phyloP scores from a whole-genome alignment of 2,888 invertebrate species.

The Xylophagus ater region DNA sequence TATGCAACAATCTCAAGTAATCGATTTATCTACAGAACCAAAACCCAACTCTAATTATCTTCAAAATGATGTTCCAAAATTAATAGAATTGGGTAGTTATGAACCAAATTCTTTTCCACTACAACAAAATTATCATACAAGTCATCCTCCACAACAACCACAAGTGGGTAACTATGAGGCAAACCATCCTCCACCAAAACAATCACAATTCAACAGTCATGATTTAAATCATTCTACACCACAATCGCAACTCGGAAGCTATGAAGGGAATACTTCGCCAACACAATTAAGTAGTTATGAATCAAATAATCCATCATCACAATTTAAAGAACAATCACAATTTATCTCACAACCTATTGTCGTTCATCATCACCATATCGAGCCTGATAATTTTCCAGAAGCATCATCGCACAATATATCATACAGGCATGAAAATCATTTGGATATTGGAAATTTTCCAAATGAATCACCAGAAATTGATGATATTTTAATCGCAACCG shows the following conservation, averaged over 20 bases:
- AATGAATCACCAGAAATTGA: constrained; percentile 15
- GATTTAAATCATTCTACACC: too few relatives aligned
- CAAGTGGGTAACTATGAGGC: too few relatives aligned
- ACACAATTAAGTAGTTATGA: too few relatives aligned
- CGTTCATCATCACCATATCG: constrained; percentile 30
- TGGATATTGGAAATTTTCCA: constrained; percentile 16
- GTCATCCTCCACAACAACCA: neutral
- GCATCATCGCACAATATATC: constrained; percentile 26
- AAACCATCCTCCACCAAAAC: too few relatives aligned
- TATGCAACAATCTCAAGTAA: constrained; percentile 45
- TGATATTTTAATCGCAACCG: constrained; percentile 11
- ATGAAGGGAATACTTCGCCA: too few relatives aligned
- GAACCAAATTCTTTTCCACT: neutral
- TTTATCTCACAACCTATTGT: constrained; percentile 33
- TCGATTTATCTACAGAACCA: constrained; percentile 36
- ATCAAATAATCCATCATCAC: too few relatives aligned
- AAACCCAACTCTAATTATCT: constrained; percentile 8
- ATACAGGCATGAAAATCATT: constrained; percentile 17
- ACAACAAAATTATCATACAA: neutral
- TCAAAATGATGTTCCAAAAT: constrained; percentile 5
- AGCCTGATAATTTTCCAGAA: constrained; percentile 44
- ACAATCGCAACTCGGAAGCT: too few relatives aligned
- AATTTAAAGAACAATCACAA: constrained; percentile 4
- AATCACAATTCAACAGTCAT: too few relatives aligned
- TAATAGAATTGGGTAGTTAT: constrained; percentile 13